Conservation (phyloP, 2,113 vertebrate genomes). For the Rhizomys pruinosus region DNA sequence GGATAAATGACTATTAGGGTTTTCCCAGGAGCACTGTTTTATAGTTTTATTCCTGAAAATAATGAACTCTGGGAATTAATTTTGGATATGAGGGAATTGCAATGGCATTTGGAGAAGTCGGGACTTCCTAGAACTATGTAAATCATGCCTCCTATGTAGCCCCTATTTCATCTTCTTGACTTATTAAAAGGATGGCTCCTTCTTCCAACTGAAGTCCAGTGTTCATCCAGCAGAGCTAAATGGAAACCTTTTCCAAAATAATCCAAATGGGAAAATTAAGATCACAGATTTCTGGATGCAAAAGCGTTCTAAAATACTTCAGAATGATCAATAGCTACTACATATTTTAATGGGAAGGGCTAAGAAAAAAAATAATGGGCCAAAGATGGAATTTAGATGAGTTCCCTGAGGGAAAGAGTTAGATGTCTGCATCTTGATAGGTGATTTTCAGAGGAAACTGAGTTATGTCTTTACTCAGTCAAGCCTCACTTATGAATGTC, state of each 20-base stretch:
- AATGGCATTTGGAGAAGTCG: not conserved
- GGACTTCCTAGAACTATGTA: not conserved
- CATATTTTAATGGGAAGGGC: constrained; percentile 60
- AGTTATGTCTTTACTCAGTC: constrained; percentile 47
- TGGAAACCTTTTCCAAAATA: constrained; percentile 9
- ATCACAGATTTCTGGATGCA: constrained; percentile 28
- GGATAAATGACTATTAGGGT: not conserved
- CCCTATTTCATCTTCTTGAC: not conserved
- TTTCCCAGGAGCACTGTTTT: not conserved
- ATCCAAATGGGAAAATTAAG: constrained; percentile 8
- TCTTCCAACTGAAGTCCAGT: not conserved
- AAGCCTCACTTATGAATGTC: not conserved
- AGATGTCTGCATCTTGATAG: constrained; percentile 69
- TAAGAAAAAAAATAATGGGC: constrained; percentile 26
- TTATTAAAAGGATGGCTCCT: not conserved
- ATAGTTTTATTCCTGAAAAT: not conserved
- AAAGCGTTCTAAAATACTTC: constrained; percentile 43
- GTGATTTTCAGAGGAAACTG: constrained; percentile 66
- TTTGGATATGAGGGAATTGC: not conserved
- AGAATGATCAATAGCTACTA: constrained; percentile 45
- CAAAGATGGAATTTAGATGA: constrained; percentile 40
- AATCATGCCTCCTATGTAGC: not conserved
- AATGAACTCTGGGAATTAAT: not conserved
- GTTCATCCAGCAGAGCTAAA: not conserved
- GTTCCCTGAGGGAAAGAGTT: constrained; percentile 59